Conservation (phyloP, 2,888 invertebrate species). For the Tinea semifulvella region DNA sequence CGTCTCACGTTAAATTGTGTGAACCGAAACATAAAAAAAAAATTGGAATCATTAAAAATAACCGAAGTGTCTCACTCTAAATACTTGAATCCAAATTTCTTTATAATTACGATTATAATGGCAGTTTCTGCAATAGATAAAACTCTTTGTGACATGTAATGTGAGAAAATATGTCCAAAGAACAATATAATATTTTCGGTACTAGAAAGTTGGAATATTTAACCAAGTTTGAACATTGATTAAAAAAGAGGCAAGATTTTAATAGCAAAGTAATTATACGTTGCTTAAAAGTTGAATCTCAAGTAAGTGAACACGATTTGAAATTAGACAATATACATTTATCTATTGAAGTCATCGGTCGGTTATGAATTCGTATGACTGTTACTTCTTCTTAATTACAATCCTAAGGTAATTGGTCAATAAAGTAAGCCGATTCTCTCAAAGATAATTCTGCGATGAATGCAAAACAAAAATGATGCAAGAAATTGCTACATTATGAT, state of each 20-base stretch:
- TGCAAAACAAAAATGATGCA: conserved; percentile 4
- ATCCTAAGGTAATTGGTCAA: conserved; percentile 3
- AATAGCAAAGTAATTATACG: neutral
- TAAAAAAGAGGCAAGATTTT: neutral
- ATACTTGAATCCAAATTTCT: conserved; percentile 24
- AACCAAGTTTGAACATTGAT: neutral
- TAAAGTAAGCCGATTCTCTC: conserved; percentile 5
- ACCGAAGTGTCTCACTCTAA: conserved; percentile 22
- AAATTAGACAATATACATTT: conserved; percentile 26
- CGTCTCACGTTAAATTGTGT: conserved; percentile 29
- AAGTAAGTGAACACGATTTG: neutral
- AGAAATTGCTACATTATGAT: conserved; percentile 1
- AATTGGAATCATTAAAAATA: conserved; percentile 27
- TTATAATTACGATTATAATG: conserved; percentile 27
- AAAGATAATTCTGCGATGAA: conserved; percentile 4
- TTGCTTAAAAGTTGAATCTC: neutral
- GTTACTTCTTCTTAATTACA: conserved; percentile 8
- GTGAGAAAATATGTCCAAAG: conserved; percentile 24
- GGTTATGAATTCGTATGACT: conserved; percentile 12
- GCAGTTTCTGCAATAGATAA: conserved; percentile 14
- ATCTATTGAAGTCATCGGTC: conserved; percentile 35
- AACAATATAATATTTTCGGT: conserved; percentile 10
- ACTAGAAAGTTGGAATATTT: conserved; percentile 6
- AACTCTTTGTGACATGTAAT: conserved; percentile 21
- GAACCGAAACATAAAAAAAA: conserved; percentile 30